phyloP scores from a whole-genome alignment of 2,888 invertebrate species.

The Chydorus sphaericus region DNA sequence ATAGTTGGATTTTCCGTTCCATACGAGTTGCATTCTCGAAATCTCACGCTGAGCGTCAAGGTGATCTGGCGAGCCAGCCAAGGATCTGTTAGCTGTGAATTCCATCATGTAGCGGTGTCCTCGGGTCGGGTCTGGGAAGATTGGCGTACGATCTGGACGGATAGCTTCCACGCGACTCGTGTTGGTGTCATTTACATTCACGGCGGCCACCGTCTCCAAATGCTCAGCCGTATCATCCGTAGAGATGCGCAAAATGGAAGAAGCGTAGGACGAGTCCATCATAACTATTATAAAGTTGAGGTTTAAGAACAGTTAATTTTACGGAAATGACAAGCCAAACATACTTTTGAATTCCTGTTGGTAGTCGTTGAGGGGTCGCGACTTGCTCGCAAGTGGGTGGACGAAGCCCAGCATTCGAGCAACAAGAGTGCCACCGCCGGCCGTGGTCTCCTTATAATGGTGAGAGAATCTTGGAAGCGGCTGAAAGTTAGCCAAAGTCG shows the following conservation, averaged over 20 bases:
- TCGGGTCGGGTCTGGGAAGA: conserved; percentile 19
- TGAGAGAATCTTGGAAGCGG: conserved; percentile 40
- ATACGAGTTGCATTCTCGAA: conserved; percentile 10
- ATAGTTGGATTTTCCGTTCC: conserved; percentile 11
- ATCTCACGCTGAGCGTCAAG: conserved; percentile 6
- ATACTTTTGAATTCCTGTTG: conserved; percentile 13
- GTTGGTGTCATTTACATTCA: conserved; percentile 17
- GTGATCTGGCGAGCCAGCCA: not conserved
- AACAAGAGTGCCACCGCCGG: conserved; percentile 47
- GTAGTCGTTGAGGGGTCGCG: conserved; percentile 15
- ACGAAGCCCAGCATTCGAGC: conserved; percentile 68
- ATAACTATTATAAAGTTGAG: not conserved
- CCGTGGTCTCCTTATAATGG: conserved; percentile 18
- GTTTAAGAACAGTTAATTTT: not conserved
- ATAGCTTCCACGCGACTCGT: conserved; percentile 18
- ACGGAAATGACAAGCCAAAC: too few species aligned
- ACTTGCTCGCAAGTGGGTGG: conserved; percentile 43
- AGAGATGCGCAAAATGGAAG: conserved; percentile 15
- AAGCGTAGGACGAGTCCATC: conserved; percentile 11
- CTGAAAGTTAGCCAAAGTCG: conserved; percentile 64
- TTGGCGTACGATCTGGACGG: conserved; percentile 17
- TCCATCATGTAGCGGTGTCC: conserved; percentile 21
- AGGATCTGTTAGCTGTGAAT: conserved; percentile 16
- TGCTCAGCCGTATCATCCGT: conserved; percentile 16
- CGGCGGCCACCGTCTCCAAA: conserved; percentile 13